phyloP scores from a whole-genome alignment of 1,140 invertebrate species.

The Pseudachorutes palmiensis region DNA sequence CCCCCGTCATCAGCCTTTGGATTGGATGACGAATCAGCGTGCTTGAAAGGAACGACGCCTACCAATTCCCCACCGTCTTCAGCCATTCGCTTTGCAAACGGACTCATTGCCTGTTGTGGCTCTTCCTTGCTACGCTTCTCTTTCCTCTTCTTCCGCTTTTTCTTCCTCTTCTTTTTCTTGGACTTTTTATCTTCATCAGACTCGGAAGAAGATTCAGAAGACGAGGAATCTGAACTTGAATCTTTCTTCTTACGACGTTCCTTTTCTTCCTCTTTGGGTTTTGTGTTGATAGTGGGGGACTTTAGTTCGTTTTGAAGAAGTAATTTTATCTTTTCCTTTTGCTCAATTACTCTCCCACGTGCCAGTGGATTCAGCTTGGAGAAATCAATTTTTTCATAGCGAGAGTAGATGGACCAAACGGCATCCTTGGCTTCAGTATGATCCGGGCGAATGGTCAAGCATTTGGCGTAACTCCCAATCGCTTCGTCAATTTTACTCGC shows the following conservation, averaged over 20 bases:
- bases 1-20: conserved; percentile 9
- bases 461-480: conserved; percentile 71
- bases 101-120: conserved; percentile 23
- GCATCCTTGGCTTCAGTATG: conserved; percentile 77
- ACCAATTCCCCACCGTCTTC: conserved; percentile 16
- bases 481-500: conserved; percentile 51
- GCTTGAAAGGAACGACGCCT: conserved; percentile 19
- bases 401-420: conserved; percentile 61
- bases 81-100: conserved; percentile 31
- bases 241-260: conserved; percentile 17
- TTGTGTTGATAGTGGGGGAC: conserved; percentile 53
- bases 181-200: conserved; percentile 49
- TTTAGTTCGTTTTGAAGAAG: conserved; percentile 45
- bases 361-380: conserved; percentile 50
- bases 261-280: conserved; percentile 50
- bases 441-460: conserved; percentile 65
- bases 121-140: conserved; percentile 16
- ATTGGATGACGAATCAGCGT: conserved; percentile 18
- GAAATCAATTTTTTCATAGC: conserved; percentile 48
- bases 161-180: conserved; percentile 51
- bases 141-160: conserved; percentile 46
- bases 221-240: conserved; percentile 26
- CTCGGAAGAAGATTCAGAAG: conserved; percentile 26
- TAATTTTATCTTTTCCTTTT: conserved; percentile 57
- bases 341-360: conserved; percentile 49